phyloP scores from a whole-genome alignment of 1,140 invertebrate genomes.

The Drosophila nigromelanica region DNA sequence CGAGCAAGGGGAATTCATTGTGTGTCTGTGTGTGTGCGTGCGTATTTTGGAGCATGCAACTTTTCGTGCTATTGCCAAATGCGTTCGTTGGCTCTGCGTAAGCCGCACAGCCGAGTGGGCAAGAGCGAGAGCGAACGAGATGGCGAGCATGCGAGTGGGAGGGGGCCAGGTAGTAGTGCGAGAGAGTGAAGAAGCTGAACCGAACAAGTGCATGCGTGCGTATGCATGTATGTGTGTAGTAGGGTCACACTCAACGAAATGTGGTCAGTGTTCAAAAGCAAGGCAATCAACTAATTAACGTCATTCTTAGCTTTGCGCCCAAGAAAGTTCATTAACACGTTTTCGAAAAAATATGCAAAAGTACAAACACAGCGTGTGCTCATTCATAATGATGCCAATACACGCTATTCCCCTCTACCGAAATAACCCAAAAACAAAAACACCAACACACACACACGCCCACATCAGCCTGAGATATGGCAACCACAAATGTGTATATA shows the following conservation, averaged over 20 bases:
- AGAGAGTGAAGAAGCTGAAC: slow-evolving; percentile 31
- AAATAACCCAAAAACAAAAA: slow-evolving; percentile 12
- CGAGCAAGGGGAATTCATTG: slow-evolving; percentile 28
- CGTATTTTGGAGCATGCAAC: slow-evolving; percentile 75
- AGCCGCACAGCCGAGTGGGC: slow-evolving; percentile 3
- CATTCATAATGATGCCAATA: slow-evolving; percentile 62
- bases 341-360: slow-evolving; percentile 43
- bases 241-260: slow-evolving; percentile 52
- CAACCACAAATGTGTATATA: slow-evolving; percentile 64
- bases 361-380: slow-evolving; percentile 29
- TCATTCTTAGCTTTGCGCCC: slow-evolving; percentile 11
- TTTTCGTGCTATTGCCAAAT: slow-evolving; percentile 70
- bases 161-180: slow-evolving; percentile 7
- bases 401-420: slow-evolving; percentile 12
- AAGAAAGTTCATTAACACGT: slow-evolving; percentile 72
- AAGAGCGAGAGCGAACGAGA: slow-evolving; percentile 29
- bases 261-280: slow-evolving; percentile 56
- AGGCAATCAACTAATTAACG: slow-evolving; percentile 53
- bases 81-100: slow-evolving; percentile 54
- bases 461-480: slow-evolving; percentile 37
- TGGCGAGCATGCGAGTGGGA: slow-evolving; percentile 26
- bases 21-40: slow-evolving; percentile 33
- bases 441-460: slow-evolving; percentile 14
- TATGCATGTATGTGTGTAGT: slow-evolving; percentile 15
- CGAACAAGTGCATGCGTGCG: slow-evolving; percentile 61